These are phyloP conservation scores for Phaethornis superciliosus DNA, from an alignment of 2,113 vertebrate species.

Conservation along the genomic window DNA sequence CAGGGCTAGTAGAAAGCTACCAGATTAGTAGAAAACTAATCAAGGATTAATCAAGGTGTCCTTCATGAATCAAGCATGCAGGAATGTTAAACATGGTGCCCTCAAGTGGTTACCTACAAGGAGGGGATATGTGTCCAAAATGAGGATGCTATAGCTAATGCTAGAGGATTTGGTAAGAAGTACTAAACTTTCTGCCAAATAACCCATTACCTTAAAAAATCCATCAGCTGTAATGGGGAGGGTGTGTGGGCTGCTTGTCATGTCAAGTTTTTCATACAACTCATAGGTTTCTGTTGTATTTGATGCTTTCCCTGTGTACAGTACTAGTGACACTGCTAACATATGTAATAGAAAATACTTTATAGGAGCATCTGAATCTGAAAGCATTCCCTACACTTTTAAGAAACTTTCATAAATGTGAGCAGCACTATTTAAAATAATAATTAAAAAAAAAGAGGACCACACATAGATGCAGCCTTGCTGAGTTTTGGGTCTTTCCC, in stretches of 20 bases:
- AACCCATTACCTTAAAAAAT: background rate
- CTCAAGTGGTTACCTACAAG: background rate
- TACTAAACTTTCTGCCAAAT: background rate
- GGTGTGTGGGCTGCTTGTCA: background rate
- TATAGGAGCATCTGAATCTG: background rate
- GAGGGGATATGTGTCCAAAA: background rate
- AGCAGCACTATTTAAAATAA: background rate
- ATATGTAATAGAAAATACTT: background rate
- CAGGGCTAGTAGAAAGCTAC: background rate
- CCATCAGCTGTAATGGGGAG: background rate
- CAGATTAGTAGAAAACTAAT: rapidly evolving
- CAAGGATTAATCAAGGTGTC: background rate
- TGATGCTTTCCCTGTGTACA: background rate
- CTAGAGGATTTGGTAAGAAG: background rate
- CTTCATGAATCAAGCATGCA: background rate
- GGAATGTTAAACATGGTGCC: background rate
- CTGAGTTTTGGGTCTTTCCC: background rate
- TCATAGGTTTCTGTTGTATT: background rate
- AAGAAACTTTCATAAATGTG: background rate
- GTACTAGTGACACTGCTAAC: background rate
- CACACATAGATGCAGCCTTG: background rate
- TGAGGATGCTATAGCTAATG: background rate
- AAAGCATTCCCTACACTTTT: background rate
- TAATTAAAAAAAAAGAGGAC: background rate
- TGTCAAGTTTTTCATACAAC: background rate